Conservation (phyloP, 2,113 vertebrate genomes). For the Todiramphus chloris region DNA sequence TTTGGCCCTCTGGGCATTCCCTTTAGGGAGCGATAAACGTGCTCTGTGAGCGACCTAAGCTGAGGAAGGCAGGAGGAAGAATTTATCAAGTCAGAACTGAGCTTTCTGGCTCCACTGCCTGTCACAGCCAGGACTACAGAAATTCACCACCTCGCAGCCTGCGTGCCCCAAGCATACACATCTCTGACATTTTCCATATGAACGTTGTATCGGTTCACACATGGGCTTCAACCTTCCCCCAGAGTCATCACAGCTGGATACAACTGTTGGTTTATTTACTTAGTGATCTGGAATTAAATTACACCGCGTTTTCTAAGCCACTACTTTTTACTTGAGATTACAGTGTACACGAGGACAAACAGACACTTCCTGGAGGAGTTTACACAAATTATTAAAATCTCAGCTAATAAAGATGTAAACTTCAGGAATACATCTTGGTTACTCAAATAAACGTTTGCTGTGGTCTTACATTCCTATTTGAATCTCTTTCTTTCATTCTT, state of each 20-base stretch:
- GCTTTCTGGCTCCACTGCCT: neutral
- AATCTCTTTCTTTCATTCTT: neutral
- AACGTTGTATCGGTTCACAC: neutral
- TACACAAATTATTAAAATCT: neutral
- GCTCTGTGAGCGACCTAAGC: neutral
- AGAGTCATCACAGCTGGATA: conserved; percentile 48
- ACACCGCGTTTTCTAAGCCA: neutral
- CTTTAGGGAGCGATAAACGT: neutral
- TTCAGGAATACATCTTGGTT: neutral
- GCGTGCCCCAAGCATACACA: neutral
- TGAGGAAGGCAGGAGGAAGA: neutral
- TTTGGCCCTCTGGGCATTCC: neutral
- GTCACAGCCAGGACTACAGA: neutral
- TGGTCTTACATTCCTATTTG: neutral
- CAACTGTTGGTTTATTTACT: conserved; percentile 22
- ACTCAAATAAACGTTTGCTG: neutral
- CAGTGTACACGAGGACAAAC: neutral
- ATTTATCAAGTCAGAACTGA: neutral
- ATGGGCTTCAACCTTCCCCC: neutral
- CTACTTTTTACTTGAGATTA: neutral
- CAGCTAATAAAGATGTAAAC: neutral
- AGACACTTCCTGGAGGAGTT: neutral
- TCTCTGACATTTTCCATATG: neutral
- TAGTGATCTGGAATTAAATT: neutral
- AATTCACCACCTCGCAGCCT: neutral